Evolutionary conservation across 2,888 invertebrate species (phyloP), one percentile per base, ranked within the genome.

Genomic region (Cryptus armator): DNA sequence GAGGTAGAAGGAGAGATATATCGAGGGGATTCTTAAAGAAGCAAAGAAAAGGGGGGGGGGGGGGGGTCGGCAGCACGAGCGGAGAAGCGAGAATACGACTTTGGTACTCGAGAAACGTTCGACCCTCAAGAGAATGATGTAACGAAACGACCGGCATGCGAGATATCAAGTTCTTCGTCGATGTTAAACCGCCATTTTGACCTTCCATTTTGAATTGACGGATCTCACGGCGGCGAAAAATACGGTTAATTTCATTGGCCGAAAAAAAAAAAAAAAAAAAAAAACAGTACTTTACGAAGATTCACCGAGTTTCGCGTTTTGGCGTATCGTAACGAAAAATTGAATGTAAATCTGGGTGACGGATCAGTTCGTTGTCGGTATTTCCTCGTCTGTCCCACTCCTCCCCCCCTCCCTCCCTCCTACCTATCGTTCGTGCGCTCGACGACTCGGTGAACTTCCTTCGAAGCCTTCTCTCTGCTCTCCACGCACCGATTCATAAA

Each of bases 401-500:
- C 37, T 7, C 6, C 37, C 74, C 24, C 24, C 24, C 37, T 9
- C 37, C 37, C 2, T 0, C 37, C 74, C 24, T 1, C 24, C 67
- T 19, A 19, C 67, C 46, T 19, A 44, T 66, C 75, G 24, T 68
- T 37, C 56, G 19, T 56, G 68, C 46, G 37, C 51, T 48, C 64
- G 37, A 59, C 32, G n/a, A 62, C 62, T 78, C 46, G 16, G 44
- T 48, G 70, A 24, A 71, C 43, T 76, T 74, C 77, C 14, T 81
- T 71, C 75, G 29, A 16, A 78, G 85, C 86, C 87, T 85, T 86
- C 82, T 87, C 70, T 88, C 88, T 87, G 87, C 71, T 89, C 88
- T 87, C 88, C 89, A 90, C 91, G 91, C 91, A 92, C 92, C 92
- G 92, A 92, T 93, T 93, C 91, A 90, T 92, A 91, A 91, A 91